Conservation (phyloP, 2,888 invertebrate species). For the Agonopterix alstromeriana region DNA sequence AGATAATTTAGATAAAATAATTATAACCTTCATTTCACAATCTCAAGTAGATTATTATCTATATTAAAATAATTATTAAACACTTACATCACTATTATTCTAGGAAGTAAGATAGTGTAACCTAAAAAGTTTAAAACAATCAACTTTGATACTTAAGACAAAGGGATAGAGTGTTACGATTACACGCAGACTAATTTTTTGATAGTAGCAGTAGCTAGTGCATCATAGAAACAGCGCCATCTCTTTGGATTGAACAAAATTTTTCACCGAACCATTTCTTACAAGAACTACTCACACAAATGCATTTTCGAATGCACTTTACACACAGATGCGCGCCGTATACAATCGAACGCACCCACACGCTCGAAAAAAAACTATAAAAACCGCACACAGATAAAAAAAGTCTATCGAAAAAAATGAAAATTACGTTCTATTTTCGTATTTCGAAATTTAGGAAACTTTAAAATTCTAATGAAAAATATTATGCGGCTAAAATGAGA, state of each 20-base stretch:
- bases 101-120: too few relatives aligned
- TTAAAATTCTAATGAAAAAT: slow-evolving; percentile 9
- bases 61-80: too few relatives aligned
- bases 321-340: slow-evolving; percentile 31
- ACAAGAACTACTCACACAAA: slow-evolving; percentile 62
- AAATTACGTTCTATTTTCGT: slow-evolving; percentile 23
- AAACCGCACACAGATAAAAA: slow-evolving; percentile 55
- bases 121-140: too few relatives aligned
- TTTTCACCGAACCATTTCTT: slow-evolving; percentile 74
- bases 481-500: slow-evolving; percentile 27
- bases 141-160: too few relatives aligned
- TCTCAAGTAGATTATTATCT: too few relatives aligned
- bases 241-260: slow-evolving; percentile 67
- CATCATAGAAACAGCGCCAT: slow-evolving; percentile 52
- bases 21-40: too few relatives aligned
- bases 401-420: neutral
- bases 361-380: slow-evolving; percentile 73
- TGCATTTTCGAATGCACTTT: slow-evolving; percentile 25
- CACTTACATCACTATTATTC: too few relatives aligned
- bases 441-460: slow-evolving; percentile 20
- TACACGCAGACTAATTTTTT: neutral
- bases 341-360: slow-evolving; percentile 74
- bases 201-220: neutral
- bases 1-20: too few relatives aligned
- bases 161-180: too few relatives aligned